Evolutionary conservation across 2,113 vertebrate species (phyloP).

Genomic region (Coturnix japonica): DNA sequence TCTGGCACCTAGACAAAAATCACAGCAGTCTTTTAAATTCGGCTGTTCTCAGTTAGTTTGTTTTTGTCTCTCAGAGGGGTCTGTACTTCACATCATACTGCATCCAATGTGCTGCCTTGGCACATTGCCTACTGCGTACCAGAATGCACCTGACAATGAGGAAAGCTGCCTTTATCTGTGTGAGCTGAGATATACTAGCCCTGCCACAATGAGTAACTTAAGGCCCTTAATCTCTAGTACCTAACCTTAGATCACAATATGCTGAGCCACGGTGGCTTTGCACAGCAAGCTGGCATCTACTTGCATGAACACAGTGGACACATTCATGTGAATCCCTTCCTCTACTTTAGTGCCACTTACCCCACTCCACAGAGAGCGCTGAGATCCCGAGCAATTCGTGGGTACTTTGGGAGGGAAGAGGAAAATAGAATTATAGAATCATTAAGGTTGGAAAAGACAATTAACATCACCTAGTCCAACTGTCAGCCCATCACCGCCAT

Average conservation of each 20-base stretch:
- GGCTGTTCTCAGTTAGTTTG: not conserved
- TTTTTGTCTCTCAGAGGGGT: not conserved
- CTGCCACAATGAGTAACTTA: not conserved
- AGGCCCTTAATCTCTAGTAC: not conserved
- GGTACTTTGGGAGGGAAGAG: not conserved
- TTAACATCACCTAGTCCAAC: no score
- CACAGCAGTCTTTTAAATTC: not conserved
- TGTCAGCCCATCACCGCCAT: no score
- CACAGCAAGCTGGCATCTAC: not conserved
- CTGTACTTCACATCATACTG: not conserved
- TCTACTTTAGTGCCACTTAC: not conserved
- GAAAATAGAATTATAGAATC: not conserved
- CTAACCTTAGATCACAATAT: not conserved
- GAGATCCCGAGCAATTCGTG: not conserved
- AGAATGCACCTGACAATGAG: not conserved
- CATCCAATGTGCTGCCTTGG: not conserved
- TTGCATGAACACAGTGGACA: accelerated
- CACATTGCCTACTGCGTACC: not conserved
- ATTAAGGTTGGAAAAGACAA: no score
- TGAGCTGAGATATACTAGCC: not conserved
- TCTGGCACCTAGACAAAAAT: not conserved
- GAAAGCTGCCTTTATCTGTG: not conserved
- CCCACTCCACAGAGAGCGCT: not conserved
- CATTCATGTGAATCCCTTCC: not conserved
- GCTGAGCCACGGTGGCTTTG: not conserved